Evolutionary conservation across 2,888 invertebrate species (phyloP), one percentile per base, ranked within the genome.

Genomic region (Alsophila aescularia): DNA sequence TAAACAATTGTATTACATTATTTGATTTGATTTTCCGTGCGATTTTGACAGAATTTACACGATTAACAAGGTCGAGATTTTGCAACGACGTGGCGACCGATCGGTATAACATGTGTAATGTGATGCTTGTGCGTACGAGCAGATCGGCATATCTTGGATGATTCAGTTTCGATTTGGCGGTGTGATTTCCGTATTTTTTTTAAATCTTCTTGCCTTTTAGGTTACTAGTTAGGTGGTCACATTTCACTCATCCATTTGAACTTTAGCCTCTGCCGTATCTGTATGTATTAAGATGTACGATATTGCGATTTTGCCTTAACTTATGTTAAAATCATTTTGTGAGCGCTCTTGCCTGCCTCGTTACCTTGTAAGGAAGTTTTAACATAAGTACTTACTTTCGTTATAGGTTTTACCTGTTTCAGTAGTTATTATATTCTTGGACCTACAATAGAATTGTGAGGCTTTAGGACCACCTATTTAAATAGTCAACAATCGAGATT

Each of bases 271-370:
- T 86, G 84, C 84, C 83, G 43, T 15, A 14, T 75, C 61, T 27
- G 41, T 50, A 31, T 31, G 9, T 34, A 42, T 32, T 39, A 57
- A 60, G 62, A 62, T 67, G 65, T 69, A 66, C 65, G 61, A 66
- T 67, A 69, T 56, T 58, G 48, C 48, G 27, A 51, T 49, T 64
- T 65, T 57, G 70, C 61, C 66, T 68, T 67, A 62, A 59, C 66
- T 18, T 49, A 56, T 61, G 67, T 36, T 45, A 24, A 35, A 43
- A 75, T 68, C 66, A 70, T 70, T 70, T 67, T 68, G 70, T 73
- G 62, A 79, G 71, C 62, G 71, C 81, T 86, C 88, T 88, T 88
- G 87, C 87, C 87, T 83, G 77, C 75, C 67, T 75, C 68, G 73
- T 82, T 83, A 83, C 79, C 79, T 81, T 67, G 66, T 70, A 77